phyloP scores from a whole-genome alignment of 2,113 vertebrate genomes.

The Cygnus atratus region DNA sequence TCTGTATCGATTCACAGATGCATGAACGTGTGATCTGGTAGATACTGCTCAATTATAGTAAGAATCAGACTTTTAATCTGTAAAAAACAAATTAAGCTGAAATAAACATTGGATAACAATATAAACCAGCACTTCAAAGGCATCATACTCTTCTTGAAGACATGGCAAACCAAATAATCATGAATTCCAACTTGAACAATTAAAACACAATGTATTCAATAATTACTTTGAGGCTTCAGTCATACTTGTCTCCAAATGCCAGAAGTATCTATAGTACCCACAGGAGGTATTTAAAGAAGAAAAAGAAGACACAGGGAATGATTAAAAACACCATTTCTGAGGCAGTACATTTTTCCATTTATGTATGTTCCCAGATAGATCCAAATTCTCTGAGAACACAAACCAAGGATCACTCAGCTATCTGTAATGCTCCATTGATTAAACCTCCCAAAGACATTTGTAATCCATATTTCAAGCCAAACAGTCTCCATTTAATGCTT shows the following conservation, averaged over 20 bases:
- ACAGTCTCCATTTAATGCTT: neutral
- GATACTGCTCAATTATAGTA: neutral
- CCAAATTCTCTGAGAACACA: neutral
- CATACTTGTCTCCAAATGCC: neutral
- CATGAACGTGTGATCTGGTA: fast-evolving
- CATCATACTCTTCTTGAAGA: neutral
- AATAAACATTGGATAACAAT: neutral
- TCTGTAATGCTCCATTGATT: neutral
- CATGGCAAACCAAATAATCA: neutral
- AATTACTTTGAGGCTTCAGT: neutral
- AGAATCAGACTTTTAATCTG: neutral
- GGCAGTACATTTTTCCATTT: neutral
- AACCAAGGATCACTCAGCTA: neutral
- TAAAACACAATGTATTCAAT: neutral
- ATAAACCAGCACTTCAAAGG: neutral
- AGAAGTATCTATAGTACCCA: neutral
- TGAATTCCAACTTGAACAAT: neutral
- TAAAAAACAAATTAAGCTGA: neutral
- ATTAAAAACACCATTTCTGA: neutral
- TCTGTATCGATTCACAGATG: neutral
- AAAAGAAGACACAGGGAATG: neutral
- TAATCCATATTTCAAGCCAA: neutral
- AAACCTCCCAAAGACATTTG: neutral
- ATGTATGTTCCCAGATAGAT: neutral
- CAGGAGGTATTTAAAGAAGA: neutral